A percentile compares a stretch with the other conserved stretches of the same genome.
Evolutionary conservation across 2,888 invertebrate genomes (phyloP).

Genomic region (Euplagia quadripunctaria): DNA sequence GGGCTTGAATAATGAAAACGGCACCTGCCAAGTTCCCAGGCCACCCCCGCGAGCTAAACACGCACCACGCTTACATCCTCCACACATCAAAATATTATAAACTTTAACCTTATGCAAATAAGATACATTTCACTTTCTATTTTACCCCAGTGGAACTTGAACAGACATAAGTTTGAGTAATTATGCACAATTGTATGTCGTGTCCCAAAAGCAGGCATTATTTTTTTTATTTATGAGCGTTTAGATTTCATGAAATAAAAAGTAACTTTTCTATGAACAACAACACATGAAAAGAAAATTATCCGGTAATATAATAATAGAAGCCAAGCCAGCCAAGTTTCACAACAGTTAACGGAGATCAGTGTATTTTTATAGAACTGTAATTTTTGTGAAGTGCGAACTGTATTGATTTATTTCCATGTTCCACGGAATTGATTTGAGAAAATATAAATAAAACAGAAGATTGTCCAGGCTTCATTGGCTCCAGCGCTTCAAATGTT

Average conservation of each 20-base stretch:
- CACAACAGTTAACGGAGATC: not conserved
- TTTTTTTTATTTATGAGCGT: slow-evolving; percentile 63
- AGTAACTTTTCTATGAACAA: slow-evolving; percentile 4
- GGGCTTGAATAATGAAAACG: slow-evolving; percentile 86
- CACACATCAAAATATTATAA: slow-evolving; percentile 59
- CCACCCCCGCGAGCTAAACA: slow-evolving; percentile 78
- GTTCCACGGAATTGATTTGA: too few species aligned
- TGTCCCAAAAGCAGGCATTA: slow-evolving; percentile 66
- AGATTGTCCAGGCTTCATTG: too few species aligned
- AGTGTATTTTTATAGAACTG: not conserved
- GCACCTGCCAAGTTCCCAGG: slow-evolving; percentile 84
- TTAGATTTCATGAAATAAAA: slow-evolving; percentile 16
- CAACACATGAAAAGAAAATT: not conserved
- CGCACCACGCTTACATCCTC: slow-evolving; percentile 72
- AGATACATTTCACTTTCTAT: slow-evolving; percentile 52
- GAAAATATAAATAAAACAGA: too few species aligned
- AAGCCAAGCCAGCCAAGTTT: not conserved
- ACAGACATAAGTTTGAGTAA: slow-evolving; percentile 79
- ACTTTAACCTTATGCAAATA: slow-evolving; percentile 60
- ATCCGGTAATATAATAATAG: not conserved
- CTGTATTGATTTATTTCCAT: too few species aligned
- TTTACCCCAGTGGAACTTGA: slow-evolving; percentile 48
- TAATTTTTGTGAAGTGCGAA: too few species aligned
- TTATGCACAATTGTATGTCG: slow-evolving; percentile 79
- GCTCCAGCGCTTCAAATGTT: too few species aligned